Percentiles rank a stretch among this genome's conserved stretches.
Conservation (phyloP, 1,140 invertebrate genomes). For the Himalopsyche phryganea region DNA sequence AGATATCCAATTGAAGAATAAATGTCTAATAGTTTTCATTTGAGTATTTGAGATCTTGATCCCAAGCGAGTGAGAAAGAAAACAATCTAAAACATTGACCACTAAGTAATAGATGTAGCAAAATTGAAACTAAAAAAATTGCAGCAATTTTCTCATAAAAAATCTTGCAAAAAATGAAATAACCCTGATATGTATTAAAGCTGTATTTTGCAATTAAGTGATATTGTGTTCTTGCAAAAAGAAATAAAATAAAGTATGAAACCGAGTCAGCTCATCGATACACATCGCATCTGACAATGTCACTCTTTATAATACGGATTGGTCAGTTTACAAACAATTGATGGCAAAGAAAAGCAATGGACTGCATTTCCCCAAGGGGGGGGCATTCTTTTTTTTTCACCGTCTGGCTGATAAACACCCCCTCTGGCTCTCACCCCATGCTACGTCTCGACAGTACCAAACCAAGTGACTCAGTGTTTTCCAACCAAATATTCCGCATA, state of each 20-base stretch:
- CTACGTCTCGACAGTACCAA: not conserved
- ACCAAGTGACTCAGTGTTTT: not conserved
- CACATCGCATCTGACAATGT: not conserved
- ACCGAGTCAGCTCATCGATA: not conserved
- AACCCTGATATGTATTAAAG: no score
- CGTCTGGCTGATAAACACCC: constrained; percentile 17
- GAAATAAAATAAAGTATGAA: not conserved
- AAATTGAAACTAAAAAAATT: no score
- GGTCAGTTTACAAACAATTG: constrained; percentile 7
- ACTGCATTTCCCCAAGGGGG: constrained; percentile 7
- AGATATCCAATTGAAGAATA: no score
- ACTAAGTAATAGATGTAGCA: no score
- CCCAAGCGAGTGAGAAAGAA: no score
- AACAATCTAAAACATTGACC: no score
- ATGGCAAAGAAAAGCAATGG: constrained; percentile 8
- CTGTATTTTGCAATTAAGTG: not conserved
- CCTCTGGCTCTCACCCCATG: not conserved
- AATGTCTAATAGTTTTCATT: no score
- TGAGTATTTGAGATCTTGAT: no score
- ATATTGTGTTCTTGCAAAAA: not conserved
- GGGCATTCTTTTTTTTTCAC: constrained; percentile 1
- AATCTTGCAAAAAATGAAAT: no score
- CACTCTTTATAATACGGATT: constrained; percentile 7
- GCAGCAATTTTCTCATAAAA: no score
- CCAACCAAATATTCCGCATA: no score